Evolutionary conservation across 2,888 invertebrate genomes (phyloP).

Genomic region (Homarus gammarus): DNA sequence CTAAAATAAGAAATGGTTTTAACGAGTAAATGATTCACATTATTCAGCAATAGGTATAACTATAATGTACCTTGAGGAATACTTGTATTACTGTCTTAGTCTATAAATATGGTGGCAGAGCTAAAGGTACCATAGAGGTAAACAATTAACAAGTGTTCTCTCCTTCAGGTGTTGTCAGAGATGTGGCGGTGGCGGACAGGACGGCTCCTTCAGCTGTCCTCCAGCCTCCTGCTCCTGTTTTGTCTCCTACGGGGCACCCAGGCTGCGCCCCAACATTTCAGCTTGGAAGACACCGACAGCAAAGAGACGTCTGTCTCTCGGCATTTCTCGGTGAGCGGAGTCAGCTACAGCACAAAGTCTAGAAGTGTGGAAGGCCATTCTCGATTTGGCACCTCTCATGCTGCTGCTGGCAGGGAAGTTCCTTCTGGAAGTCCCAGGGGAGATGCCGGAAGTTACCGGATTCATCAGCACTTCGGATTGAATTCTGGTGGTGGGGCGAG

Average conservation of each 20-base stretch:
- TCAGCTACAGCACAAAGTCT: background rate
- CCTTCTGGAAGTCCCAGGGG: background rate
- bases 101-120: no score
- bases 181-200: slow-evolving; percentile 26
- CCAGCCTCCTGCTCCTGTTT: slow-evolving; percentile 3
- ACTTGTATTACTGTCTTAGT: no score
- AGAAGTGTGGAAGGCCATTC: background rate
- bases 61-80: no score
- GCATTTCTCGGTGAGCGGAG: background rate
- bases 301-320: background rate
- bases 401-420: no score
- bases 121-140: no score
- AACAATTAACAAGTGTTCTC: background rate
- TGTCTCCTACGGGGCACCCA: slow-evolving; percentile 26
- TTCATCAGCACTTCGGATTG: background rate
- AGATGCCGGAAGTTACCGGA: slow-evolving; percentile 1
- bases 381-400: background rate
- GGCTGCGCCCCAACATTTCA: slow-evolving; percentile 32
- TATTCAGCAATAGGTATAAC: no score
- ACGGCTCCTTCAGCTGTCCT: background rate
- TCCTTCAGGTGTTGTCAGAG: slow-evolving; percentile 25
- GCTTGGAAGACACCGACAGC: slow-evolving; percentile 31
- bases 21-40: no score
- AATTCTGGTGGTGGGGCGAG: background rate
- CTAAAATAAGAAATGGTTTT: no score